These are phyloP conservation scores for Enteromius afrohamiltoni DNA, from an alignment of 2,797 vertebrate species.

Conservation along the genomic window DNA sequence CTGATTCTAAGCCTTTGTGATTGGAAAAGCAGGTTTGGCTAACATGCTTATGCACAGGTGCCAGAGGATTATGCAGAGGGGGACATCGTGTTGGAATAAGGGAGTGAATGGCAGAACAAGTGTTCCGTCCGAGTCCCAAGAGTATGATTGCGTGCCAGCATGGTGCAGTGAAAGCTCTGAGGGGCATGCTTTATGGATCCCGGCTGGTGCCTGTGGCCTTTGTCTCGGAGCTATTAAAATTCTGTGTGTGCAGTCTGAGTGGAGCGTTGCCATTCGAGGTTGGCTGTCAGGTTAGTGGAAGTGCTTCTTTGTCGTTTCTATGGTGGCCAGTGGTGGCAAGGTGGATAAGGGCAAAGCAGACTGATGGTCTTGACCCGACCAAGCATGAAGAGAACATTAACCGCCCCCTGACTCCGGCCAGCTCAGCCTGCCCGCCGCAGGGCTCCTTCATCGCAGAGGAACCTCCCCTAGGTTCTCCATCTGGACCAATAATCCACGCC, in stretches of 20 bases:
- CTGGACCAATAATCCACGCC: slow-evolving; percentile 57
- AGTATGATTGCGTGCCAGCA: slow-evolving; percentile 77
- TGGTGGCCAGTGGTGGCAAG: slow-evolving; percentile 58
- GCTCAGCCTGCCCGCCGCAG: slow-evolving; percentile 59
- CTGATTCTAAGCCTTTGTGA: slow-evolving; percentile 48
- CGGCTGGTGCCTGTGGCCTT: slow-evolving; percentile 74
- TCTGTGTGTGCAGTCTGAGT: slow-evolving; percentile 70
- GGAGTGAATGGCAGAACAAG: slow-evolving; percentile 67
- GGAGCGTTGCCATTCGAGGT: slow-evolving; percentile 75
- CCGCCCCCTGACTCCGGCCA: slow-evolving; percentile 57
- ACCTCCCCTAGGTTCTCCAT: slow-evolving; percentile 67
- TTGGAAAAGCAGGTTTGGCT: slow-evolving; percentile 50
- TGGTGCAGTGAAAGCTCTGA: slow-evolving; percentile 73
- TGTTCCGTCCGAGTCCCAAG: slow-evolving; percentile 67
- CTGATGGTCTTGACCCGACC: background rate
- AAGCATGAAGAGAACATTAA: slow-evolving; percentile 42
- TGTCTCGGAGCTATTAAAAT: slow-evolving; percentile 79
- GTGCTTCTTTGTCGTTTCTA: slow-evolving; percentile 66
- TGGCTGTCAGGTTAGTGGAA: slow-evolving; percentile 78
- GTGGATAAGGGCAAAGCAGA: slow-evolving; percentile 16
- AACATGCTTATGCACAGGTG: slow-evolving; percentile 61
- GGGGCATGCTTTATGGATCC: slow-evolving; percentile 75
- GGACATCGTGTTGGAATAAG: slow-evolving; percentile 58
- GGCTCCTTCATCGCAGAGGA: slow-evolving; percentile 60
- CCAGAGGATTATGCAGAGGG: slow-evolving; percentile 68